phyloP scores from a whole-genome alignment of 2,113 vertebrate species.

The Euleptes europaea region DNA sequence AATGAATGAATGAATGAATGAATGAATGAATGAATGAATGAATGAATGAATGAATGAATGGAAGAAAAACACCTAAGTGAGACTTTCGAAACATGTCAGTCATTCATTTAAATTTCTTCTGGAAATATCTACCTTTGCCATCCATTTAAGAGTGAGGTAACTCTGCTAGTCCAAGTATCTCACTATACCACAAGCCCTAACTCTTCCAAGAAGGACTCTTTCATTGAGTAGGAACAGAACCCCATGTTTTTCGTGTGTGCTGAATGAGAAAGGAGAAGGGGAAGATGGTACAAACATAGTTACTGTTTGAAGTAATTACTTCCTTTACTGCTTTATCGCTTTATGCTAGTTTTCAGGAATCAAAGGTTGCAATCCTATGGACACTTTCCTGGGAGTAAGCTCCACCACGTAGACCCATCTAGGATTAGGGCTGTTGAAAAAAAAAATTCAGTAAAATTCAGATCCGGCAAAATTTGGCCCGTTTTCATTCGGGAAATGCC shows the following conservation, averaged over 20 bases:
- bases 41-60: no score
- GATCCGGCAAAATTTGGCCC: no score
- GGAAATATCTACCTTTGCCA: constrained; percentile 58
- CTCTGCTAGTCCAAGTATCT: constrained; percentile 4
- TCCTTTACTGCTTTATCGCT: neutral
- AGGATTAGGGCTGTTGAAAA: no score
- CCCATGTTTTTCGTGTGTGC: neutral
- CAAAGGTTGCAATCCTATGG: neutral
- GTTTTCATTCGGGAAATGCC: no score
- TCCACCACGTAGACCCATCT: no score
- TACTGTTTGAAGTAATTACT: neutral
- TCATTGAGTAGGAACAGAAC: constrained; percentile 21
- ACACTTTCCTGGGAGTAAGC: no score
- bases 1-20: no score
- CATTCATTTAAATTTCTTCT: constrained; percentile 45
- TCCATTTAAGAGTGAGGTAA: constrained; percentile 47
- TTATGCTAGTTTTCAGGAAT: neutral
- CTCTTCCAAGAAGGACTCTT: constrained; percentile 11
- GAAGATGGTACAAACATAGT: neutral
- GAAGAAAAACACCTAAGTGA: constrained; percentile 55
- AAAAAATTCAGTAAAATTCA: no score
- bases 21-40: no score
- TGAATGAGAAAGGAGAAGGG: neutral
- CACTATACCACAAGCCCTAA: accelerated
- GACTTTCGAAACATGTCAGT: constrained; percentile 45